These are phyloP conservation scores for Drosophila kanekoi DNA, from an alignment of 2,888 invertebrate species.

Conservation along the genomic window DNA sequence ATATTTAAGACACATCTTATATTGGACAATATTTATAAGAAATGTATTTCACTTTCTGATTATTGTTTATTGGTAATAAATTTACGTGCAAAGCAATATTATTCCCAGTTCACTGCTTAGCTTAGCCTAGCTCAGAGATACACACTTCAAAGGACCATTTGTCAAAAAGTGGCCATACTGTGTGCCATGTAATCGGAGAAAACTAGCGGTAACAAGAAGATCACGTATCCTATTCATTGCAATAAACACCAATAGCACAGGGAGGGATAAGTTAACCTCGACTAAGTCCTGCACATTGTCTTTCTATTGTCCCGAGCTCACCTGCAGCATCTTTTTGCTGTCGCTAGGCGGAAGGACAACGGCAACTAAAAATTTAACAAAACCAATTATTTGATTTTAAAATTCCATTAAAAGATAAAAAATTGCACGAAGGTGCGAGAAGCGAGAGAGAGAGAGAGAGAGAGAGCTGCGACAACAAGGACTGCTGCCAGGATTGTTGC, in stretches of 20 bases:
- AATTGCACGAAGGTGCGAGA: slow-evolving; percentile 22
- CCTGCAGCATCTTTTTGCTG: slow-evolving; percentile 44
- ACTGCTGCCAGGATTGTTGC: slow-evolving; percentile 37
- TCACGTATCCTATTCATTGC: slow-evolving; percentile 60
- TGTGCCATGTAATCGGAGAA: slow-evolving; percentile 15
- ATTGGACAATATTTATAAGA: neutral
- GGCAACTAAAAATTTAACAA: slow-evolving; percentile 64
- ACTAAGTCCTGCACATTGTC: slow-evolving; percentile 22
- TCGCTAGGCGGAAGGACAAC: slow-evolving; percentile 17
- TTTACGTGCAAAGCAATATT: neutral
- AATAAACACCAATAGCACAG: slow-evolving; percentile 58
- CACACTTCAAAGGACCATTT: neutral
- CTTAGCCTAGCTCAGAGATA: neutral
- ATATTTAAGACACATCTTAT: neutral
- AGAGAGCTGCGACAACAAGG: slow-evolving; percentile 18
- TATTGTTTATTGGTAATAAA: slow-evolving; percentile 6
- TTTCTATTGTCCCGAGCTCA: slow-evolving; percentile 17
- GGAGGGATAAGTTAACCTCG: slow-evolving; percentile 41
- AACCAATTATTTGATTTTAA: slow-evolving; percentile 80
- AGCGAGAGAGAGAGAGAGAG: slow-evolving; percentile 16
- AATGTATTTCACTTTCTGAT: neutral
- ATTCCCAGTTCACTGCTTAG: neutral
- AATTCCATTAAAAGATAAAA: slow-evolving; percentile 81
- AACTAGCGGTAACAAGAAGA: slow-evolving; percentile 34
- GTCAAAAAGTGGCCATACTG: slow-evolving; percentile 14